Conservation (phyloP, 2,113 vertebrate genomes). For the Eleginops maclovinus region DNA sequence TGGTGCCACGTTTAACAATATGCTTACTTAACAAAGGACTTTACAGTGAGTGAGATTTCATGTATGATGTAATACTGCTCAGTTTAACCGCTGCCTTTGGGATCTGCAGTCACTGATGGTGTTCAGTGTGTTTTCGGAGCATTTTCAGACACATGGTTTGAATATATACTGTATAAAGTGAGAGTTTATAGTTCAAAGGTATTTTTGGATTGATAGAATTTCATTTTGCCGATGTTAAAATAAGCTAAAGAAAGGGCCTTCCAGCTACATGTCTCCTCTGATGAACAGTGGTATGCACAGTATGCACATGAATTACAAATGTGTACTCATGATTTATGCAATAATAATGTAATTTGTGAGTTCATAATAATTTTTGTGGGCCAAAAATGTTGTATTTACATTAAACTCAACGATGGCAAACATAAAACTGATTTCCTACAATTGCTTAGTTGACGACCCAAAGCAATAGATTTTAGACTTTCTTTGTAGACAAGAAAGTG, state of each 20-base stretch:
- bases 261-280: not conserved
- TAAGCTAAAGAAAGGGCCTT: constrained; percentile 1
- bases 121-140: not conserved
- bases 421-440: not conserved
- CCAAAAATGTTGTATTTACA: not conserved
- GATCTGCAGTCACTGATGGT: constrained; percentile 14
- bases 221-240: not conserved
- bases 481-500: constrained; percentile 1
- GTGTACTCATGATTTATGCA: not conserved
- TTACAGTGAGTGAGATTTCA: constrained; percentile 5
- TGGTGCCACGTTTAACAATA: not conserved
- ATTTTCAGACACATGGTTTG: not conserved
- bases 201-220: not conserved
- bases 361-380: not conserved
- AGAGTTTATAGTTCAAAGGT: not conserved
- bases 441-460: not conserved
- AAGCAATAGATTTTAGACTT: constrained; percentile 19
- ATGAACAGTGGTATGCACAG: not conserved
- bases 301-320: too few relatives aligned
- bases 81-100: not conserved
- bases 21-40: constrained; percentile 4
- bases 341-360: not conserved
- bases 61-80: constrained; percentile 13
- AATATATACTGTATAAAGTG: too few relatives aligned
- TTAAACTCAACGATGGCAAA: not conserved